These are phyloP conservation scores for Decapterus maruadsi DNA, from an alignment of 2,797 vertebrate genomes.

Conservation along the genomic window DNA sequence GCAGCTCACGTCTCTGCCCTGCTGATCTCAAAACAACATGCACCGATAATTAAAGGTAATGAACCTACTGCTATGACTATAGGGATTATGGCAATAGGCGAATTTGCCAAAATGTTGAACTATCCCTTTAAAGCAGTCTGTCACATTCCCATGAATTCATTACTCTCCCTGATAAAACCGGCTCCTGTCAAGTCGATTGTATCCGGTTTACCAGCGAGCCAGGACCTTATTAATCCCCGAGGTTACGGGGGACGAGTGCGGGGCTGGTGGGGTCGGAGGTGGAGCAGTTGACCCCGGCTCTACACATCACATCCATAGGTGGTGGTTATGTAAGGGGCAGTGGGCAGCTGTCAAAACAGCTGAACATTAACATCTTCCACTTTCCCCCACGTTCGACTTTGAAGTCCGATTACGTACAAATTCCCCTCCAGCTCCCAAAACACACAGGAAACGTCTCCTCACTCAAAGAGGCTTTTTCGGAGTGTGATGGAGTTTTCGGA, in stretches of 20 bases:
- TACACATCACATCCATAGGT: conserved; percentile 59
- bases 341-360: conserved; percentile 74
- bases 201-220: background rate
- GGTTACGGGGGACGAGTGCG: background rate
- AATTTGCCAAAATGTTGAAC: too few relatives aligned
- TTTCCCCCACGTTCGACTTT: background rate
- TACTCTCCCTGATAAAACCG: background rate
- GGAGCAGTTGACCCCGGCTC: conserved; percentile 19
- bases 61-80: too few relatives aligned
- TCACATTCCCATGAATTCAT: background rate
- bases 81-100: too few relatives aligned
- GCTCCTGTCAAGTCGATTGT: background rate
- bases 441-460: conserved; percentile 18
- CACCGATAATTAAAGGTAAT: too few relatives aligned
- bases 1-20: too few relatives aligned
- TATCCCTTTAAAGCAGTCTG: too few relatives aligned
- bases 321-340: conserved; percentile 56
- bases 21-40: too few relatives aligned
- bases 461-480: background rate
- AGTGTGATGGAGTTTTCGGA: background rate
- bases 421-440: background rate
- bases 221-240: background rate
- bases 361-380: background rate
- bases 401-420: background rate
- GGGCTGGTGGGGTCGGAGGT: conserved; percentile 7